Conservation (phyloP, 2,797 vertebrate genomes). For the Spondyliosoma cantharus region DNA sequence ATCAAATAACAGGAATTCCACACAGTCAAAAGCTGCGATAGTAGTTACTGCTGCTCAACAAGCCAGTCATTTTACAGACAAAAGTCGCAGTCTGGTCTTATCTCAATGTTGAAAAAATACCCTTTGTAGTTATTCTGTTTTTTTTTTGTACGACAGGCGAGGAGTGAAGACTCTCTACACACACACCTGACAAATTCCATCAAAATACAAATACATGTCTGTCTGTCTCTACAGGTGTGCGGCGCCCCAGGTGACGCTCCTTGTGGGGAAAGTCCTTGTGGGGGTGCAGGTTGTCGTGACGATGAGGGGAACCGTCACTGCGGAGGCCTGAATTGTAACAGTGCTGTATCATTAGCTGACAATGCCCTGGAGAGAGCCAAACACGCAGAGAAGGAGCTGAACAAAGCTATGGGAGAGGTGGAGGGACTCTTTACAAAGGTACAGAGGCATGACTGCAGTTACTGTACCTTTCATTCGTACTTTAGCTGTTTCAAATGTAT, state of each 20-base stretch:
- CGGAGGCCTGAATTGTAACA: constrained; percentile 92
- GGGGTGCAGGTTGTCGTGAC: constrained; percentile 93
- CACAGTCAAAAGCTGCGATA: not conserved
- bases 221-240: constrained; percentile 88
- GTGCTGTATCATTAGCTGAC: constrained; percentile 88
- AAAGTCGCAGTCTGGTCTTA: not conserved
- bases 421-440: constrained; percentile 90
- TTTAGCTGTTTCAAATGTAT: not conserved
- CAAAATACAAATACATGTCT: not conserved
- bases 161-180: not conserved
- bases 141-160: not conserved
- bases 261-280: constrained; percentile 92
- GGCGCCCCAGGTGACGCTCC: constrained; percentile 87
- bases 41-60: not conserved
- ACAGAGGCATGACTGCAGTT: not conserved
- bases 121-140: not conserved
- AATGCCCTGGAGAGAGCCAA: constrained; percentile 89
- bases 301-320: constrained; percentile 92
- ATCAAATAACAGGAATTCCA: not conserved
- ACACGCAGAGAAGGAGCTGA: constrained; percentile 92
- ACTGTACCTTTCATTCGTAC: not conserved
- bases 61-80: not conserved
- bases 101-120: not conserved
- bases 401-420: constrained; percentile 87
- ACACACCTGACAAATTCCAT: not conserved